Conservation (phyloP, 2,113 vertebrate genomes). For the Gambusia holbrooki region DNA sequence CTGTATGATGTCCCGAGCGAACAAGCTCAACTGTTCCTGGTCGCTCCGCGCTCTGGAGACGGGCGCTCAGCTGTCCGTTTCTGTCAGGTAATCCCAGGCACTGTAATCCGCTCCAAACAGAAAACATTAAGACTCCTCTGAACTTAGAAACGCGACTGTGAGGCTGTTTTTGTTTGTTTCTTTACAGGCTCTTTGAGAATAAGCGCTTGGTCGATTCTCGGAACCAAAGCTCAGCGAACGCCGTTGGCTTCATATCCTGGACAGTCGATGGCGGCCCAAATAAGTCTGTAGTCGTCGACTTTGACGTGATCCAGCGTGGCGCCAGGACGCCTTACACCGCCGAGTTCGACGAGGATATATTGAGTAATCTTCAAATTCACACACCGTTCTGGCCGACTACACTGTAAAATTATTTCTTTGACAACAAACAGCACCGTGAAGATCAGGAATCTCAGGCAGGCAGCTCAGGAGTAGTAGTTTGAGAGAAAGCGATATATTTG, state of each 20-base stretch:
- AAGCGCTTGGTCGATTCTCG: fast-evolving
- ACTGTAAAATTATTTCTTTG: too few relatives aligned
- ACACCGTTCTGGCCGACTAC: neutral
- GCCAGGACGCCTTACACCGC: slow-evolving; percentile 20
- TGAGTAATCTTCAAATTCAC: slow-evolving; percentile 40
- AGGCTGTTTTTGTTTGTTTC: neutral
- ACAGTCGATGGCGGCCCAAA: fast-evolving
- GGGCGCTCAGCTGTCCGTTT: slow-evolving; percentile 21
- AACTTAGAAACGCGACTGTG: neutral
- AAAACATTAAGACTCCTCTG: neutral
- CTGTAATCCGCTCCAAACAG: neutral
- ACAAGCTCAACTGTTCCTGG: slow-evolving; percentile 65
- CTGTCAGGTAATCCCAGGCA: slow-evolving; percentile 34
- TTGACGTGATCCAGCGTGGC: slow-evolving; percentile 32
- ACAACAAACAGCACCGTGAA: too few relatives aligned
- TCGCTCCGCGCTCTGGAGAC: slow-evolving; percentile 1
- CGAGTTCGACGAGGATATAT: fast-evolving
- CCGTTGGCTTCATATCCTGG: slow-evolving; percentile 2
- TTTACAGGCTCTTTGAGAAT: slow-evolving; percentile 44
- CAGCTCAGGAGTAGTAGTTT: too few relatives aligned
- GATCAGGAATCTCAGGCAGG: too few relatives aligned
- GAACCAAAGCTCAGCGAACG: neutral
- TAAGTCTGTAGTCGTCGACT: neutral
- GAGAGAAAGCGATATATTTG: too few relatives aligned
- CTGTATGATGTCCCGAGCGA: slow-evolving; percentile 49